phyloP scores from a whole-genome alignment of 2,888 invertebrate genomes.

The Drosophila borealis region DNA sequence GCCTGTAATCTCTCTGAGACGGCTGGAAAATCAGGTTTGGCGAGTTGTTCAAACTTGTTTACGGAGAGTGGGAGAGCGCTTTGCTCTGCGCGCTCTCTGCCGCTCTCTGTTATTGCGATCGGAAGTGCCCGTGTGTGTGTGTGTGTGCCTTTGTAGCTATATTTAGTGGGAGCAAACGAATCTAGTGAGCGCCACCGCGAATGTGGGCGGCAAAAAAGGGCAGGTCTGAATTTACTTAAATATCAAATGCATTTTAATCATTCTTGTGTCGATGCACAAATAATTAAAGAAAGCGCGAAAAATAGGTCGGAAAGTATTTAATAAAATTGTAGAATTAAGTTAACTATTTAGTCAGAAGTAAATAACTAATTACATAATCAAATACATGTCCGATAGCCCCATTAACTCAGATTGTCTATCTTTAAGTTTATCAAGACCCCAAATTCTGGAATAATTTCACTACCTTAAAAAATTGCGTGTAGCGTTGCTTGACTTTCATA shows the following conservation, averaged over 20 bases:
- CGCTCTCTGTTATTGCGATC: slow-evolving; percentile 30
- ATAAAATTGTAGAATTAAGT: background rate
- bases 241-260: slow-evolving; percentile 32
- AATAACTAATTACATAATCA: background rate
- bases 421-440: background rate
- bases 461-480: background rate
- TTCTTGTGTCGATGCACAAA: slow-evolving; percentile 6
- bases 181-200: background rate
- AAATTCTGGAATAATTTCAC: too few species aligned
- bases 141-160: slow-evolving; percentile 38
- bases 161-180: slow-evolving; percentile 39
- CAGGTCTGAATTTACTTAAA: slow-evolving; percentile 28
- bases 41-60: slow-evolving; percentile 57
- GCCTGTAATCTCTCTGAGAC: slow-evolving; percentile 47
- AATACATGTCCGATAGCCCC: background rate
- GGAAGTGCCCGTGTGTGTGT: slow-evolving; percentile 1
- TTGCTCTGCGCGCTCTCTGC: slow-evolving; percentile 9
- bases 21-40: slow-evolving; percentile 66
- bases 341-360: background rate
- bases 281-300: background rate
- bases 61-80: slow-evolving; percentile 46
- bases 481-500: background rate
- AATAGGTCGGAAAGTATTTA: background rate
- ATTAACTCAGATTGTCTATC: background rate
- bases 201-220: slow-evolving; percentile 18